Evolutionary conservation across 2,113 vertebrate species (phyloP), one percentile per base, ranked within the genome.

Genomic region (Andinoacara biseriatus): DNA sequence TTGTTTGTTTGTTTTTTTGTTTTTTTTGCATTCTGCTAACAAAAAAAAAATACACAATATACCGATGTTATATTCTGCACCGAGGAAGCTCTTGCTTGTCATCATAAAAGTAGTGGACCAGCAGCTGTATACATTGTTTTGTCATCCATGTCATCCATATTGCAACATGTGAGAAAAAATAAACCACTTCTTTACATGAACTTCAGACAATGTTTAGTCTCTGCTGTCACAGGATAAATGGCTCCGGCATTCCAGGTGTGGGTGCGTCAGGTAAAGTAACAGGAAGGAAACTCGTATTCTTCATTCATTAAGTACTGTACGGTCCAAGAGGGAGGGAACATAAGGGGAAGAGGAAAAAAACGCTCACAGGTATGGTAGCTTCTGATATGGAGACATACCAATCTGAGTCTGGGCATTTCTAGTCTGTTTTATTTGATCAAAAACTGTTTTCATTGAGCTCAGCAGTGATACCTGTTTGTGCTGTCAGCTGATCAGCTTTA

Each of bases 191-290:
- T 82, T 84, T 72, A 79, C 86, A 92, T 94, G 89, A 95, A 94
- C 92, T 93, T 93, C 92, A 95, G 92, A 91, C 93, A 86, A 74
- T 94, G 91, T 95, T 96, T 92, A 87, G 94, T 95, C 87, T 92
- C 31, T 74, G 40, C 90, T 88, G 89, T 92, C 93, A 87, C 91
- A 92, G 92, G 92, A 89, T 91, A 91, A 85, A 72, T 3, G 56
- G 74, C 81, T 29, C 90, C 83, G 10, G 88, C 93, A 95, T 97
- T 93, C 90, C 90, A 84, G 40, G 24, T 6, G 10, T 60, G 82
- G 90, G 89, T 84, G 81, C 86, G 89, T 91, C 87, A 83, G 76
- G 90, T 89, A 83, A 90, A 83, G 61, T 1, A 4, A 74, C 62
- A 77, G 65, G 58, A 69, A 8, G 15, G 52, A 86, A 20, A 7